phyloP scores from a whole-genome alignment of 1,140 invertebrate genomes.

The Halictus rubicundus region DNA sequence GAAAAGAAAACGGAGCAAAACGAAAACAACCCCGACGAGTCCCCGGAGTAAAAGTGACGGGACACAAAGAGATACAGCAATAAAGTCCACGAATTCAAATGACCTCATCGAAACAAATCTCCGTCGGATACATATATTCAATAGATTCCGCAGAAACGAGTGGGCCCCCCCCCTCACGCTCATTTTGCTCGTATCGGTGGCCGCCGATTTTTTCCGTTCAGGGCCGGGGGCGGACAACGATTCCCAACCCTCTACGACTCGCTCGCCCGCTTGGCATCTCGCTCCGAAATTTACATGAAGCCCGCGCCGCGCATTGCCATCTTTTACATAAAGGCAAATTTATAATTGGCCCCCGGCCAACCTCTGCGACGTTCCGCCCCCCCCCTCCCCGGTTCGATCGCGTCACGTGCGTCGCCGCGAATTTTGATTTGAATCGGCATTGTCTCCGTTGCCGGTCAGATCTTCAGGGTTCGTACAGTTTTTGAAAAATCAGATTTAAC shows the following conservation, averaged over 20 bases:
- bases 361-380: slow-evolving; percentile 46
- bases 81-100: slow-evolving; percentile 11
- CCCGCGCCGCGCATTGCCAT: slow-evolving; percentile 6
- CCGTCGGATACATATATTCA: not conserved
- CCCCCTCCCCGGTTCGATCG: slow-evolving; percentile 46
- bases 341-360: slow-evolving; percentile 67
- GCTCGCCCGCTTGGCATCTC: slow-evolving; percentile 5
- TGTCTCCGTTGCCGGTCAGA: too few relatives aligned
- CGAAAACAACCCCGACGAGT: not conserved
- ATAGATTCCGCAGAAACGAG: not conserved
- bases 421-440: slow-evolving; percentile 39
- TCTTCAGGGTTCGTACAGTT: too few relatives aligned
- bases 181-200: slow-evolving; percentile 2
- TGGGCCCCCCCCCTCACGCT: not conserved
- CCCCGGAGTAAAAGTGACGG: not conserved
- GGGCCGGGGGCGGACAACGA: not conserved
- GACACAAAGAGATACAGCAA: not conserved
- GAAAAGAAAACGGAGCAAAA: too few relatives aligned
- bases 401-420: slow-evolving; percentile 10
- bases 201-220: not conserved
- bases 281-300: slow-evolving; percentile 49
- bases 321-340: slow-evolving; percentile 69
- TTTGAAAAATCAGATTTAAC: too few relatives aligned
- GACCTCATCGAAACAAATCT: slow-evolving; percentile 17
- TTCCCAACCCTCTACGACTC: slow-evolving; percentile 6